These are phyloP conservation scores for Sprattus sprattus DNA, from an alignment of 2,113 vertebrate species.

Conservation along the genomic window DNA sequence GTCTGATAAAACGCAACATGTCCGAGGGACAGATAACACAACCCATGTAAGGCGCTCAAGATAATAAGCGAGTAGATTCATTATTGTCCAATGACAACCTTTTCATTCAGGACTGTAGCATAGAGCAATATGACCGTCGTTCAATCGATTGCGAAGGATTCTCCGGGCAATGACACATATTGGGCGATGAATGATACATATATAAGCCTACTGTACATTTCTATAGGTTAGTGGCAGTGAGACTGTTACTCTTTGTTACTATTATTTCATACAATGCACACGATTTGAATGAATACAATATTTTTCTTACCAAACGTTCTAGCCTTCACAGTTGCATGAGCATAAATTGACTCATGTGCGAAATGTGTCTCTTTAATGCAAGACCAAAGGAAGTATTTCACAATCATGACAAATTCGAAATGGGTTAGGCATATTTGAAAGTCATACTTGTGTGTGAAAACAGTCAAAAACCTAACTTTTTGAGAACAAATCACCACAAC, in stretches of 20 bases:
- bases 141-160: background rate
- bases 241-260: no score
- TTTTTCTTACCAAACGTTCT: background rate
- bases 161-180: background rate
- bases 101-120: background rate
- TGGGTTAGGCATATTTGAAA: background rate
- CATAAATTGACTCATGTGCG: background rate
- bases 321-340: background rate
- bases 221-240: no score
- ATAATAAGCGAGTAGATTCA: background rate
- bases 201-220: no score
- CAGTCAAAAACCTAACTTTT: background rate
- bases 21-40: background rate
- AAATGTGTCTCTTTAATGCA: background rate
- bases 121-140: background rate
- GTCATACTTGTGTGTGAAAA: slow-evolving; percentile 1
- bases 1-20: background rate
- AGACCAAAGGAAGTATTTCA: slow-evolving; percentile 23
- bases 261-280: no score
- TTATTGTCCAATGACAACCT: background rate
- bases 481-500: background rate
- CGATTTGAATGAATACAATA: background rate
- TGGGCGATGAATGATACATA: no score
- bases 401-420: background rate
- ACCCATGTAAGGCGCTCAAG: background rate